Evolutionary conservation across 2,888 invertebrate species (phyloP).

Genomic region (Sinotaia quadrata): DNA sequence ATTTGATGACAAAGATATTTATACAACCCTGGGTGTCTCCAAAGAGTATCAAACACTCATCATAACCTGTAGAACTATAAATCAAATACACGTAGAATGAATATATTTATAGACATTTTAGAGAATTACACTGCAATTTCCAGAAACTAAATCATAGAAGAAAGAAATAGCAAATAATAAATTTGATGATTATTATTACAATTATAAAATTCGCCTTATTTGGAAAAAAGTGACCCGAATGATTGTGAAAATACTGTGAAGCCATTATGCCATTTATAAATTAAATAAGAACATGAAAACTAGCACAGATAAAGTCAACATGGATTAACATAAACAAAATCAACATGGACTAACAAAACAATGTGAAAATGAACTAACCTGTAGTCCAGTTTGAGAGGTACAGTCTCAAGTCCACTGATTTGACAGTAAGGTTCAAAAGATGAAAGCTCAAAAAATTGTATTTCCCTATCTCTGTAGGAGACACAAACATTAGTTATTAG

Average conservation of each 20-base stretch:
- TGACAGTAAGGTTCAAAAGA: constrained; percentile 73
- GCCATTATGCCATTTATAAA: too few species aligned
- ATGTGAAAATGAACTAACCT: constrained; percentile 50
- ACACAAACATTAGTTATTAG: too few species aligned
- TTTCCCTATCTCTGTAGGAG: constrained; percentile 71
- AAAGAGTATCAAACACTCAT: constrained; percentile 70
- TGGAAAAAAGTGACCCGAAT: too few species aligned
- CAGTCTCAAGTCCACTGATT: constrained; percentile 70
- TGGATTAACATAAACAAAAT: background rate
- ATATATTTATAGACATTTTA: background rate
- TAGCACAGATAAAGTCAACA: too few species aligned
- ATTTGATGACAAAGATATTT: constrained; percentile 70
- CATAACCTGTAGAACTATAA: constrained; percentile 67
- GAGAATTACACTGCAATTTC: too few species aligned
- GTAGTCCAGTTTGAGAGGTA: constrained; percentile 71
- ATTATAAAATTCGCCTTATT: too few species aligned
- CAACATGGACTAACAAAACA: background rate
- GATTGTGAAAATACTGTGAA: too few species aligned
- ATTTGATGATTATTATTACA: too few species aligned
- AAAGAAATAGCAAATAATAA: too few species aligned
- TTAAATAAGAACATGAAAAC: too few species aligned
- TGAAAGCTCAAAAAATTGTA: constrained; percentile 72
- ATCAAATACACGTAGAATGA: background rate
- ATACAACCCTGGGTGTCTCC: constrained; percentile 72
- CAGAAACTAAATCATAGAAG: too few species aligned